Evolutionary conservation across 2,113 vertebrate genomes (phyloP), one percentile per base, ranked within the genome.

Genomic region (Potamarius usumacintae): DNA sequence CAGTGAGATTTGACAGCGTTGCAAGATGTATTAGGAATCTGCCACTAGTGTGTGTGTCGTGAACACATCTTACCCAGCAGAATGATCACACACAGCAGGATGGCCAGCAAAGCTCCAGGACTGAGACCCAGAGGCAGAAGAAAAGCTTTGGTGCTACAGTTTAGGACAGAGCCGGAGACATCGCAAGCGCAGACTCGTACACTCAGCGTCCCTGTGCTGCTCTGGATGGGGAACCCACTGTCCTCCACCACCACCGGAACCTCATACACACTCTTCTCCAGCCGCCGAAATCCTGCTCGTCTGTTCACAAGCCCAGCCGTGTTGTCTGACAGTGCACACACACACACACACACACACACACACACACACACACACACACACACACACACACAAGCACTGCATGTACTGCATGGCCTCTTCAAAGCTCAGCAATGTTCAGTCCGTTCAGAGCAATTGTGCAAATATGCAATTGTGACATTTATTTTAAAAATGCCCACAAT

Each of bases 141-240:
- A 90, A 97, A 92, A 72, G 96, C 97, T 92, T 97, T 96, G 11
- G 96, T 95, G 0, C 96, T 97, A 91, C 98, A 99, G 72, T 96
- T 96, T 18, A 97, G 91, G 84, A 97, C 94, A 53, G 92, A 94
- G 1, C 97, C 97, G 50, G 95, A 96, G 27, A 93, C 91, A 88
- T 96, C 95, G 79, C 98, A 99, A 92, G 96, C 94, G 89, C 98
- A 99, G 87, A 99, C 97, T 71, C 94, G 95, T 89, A 99, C 96
- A 4, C 96, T 96, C 94, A 99, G 92, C 25, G 97, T 99, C 86
- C 95, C 95, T 15, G 98, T 99, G 93, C 97, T 98, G 95, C 97
- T 99, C 93, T 96, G 97, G 48, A 96, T 93, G 5, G 98, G 98
- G 42, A 97, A 97, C 60, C 97, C 97, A 63, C 97, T 96, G 88